Percentiles rank a stretch among this genome's conserved stretches.
Conservation (phyloP, 2,888 invertebrate genomes). For the Stenurella melanura region DNA sequence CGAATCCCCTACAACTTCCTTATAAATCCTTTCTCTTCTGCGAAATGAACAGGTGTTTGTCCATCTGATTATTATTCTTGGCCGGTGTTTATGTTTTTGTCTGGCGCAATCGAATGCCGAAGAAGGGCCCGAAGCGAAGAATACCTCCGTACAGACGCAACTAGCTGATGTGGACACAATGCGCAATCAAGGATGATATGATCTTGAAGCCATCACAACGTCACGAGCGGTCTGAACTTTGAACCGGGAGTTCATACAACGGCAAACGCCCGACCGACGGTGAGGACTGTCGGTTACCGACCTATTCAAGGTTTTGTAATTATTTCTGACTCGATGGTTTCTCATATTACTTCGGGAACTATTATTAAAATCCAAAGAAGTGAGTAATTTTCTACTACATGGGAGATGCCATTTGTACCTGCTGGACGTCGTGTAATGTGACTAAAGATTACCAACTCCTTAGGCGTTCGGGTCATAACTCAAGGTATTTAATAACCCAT, state of each 20-base stretch:
- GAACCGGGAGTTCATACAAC: constrained; percentile 50
- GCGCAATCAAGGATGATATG: constrained; percentile 48
- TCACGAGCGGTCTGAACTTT: constrained; percentile 50
- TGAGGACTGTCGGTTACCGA: constrained; percentile 46
- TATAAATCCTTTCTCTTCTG: constrained; percentile 5
- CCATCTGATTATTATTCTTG: constrained; percentile 13
- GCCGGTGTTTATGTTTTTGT: constrained; percentile 16
- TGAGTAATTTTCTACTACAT: constrained; percentile 4
- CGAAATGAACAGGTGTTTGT: constrained; percentile 27
- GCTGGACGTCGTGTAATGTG: not conserved
- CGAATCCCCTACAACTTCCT: constrained; percentile 19
- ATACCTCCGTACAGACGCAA: not conserved
- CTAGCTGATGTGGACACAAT: constrained; percentile 43
- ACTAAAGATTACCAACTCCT: not conserved
- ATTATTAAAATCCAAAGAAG: constrained; percentile 10
- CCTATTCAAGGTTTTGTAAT: constrained; percentile 46
- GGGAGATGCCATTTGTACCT: constrained; percentile 7
- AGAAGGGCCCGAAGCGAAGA: constrained; percentile 28
- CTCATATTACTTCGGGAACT: constrained; percentile 26
- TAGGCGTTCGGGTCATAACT: not conserved
- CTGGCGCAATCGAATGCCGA: constrained; percentile 13
- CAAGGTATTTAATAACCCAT: not conserved
- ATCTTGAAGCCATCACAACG: constrained; percentile 43
- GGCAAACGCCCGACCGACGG: constrained; percentile 40
- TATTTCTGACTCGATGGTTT: constrained; percentile 29